These are phyloP conservation scores for Bombus soroeensis DNA, from an alignment of 1,140 invertebrate species.

Conservation along the genomic window DNA sequence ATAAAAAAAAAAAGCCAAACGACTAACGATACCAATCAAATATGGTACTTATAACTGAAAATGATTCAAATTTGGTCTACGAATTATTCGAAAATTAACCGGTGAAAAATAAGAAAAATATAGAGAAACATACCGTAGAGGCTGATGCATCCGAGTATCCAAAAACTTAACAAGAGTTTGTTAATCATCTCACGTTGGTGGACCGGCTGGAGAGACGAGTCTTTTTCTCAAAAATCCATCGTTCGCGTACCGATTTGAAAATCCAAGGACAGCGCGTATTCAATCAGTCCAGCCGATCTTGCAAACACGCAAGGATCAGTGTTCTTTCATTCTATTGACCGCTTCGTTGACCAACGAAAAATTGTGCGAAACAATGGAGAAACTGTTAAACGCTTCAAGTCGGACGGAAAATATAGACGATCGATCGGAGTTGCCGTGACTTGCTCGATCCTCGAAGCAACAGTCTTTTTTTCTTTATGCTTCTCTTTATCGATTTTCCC, in stretches of 20 bases:
- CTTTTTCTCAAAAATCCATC: constrained; percentile 71
- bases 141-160: constrained; percentile 76
- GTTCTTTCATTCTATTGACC: constrained; percentile 23
- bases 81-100: background rate
- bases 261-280: constrained; percentile 38
- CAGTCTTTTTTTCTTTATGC: background rate
- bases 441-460: background rate
- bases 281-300: constrained; percentile 9
- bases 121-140: constrained; percentile 72
- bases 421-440: background rate
- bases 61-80: background rate
- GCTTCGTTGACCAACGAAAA: background rate
- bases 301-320: constrained; percentile 11
- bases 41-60: background rate
- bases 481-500: constrained; percentile 15
- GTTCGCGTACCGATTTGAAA: constrained; percentile 28
- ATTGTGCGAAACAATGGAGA: background rate
- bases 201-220: constrained; percentile 57
- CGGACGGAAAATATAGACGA: background rate
- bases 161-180: constrained; percentile 76
- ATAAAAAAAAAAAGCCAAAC: background rate
- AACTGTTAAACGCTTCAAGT: constrained; percentile 1
- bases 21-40: background rate
- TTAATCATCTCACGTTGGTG: constrained; percentile 78
- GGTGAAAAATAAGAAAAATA: background rate